Evolutionary conservation across 2,113 vertebrate species (phyloP).

Genomic region (Phodopus roborovskii): DNA sequence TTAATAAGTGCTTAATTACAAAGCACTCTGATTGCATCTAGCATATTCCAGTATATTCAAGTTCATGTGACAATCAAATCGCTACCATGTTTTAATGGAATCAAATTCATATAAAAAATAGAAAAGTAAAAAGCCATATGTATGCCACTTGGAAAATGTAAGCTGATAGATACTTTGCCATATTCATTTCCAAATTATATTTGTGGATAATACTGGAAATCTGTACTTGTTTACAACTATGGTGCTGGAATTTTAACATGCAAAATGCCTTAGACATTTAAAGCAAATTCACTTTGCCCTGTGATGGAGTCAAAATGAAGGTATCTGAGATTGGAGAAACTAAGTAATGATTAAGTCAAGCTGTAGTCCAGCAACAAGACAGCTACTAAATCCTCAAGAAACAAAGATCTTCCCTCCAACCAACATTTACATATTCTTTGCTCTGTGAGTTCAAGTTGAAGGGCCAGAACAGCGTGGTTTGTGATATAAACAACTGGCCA

Average conservation of each 20-base stretch:
- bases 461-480: background rate
- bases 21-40: background rate
- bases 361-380: background rate
- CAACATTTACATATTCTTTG: background rate
- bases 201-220: background rate
- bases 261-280: background rate
- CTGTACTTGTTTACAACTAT: background rate
- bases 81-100: background rate
- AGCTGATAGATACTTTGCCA: background rate
- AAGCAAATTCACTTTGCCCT: background rate
- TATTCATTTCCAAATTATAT: background rate
- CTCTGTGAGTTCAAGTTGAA: slow-evolving; percentile 5
- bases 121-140: background rate
- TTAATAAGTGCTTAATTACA: background rate
- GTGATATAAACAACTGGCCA: background rate
- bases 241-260: slow-evolving; percentile 1
- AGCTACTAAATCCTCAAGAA: background rate
- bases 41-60: background rate
- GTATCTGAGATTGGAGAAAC: background rate
- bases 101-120: background rate
- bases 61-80: background rate
- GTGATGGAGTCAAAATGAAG: background rate
- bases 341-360: background rate
- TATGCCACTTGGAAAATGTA: background rate
- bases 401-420: background rate